Percentiles rank a stretch among this genome's conserved stretches.
Evolutionary conservation across 2,113 vertebrate genomes (phyloP).

Genomic region (Calyptomena viridis): DNA sequence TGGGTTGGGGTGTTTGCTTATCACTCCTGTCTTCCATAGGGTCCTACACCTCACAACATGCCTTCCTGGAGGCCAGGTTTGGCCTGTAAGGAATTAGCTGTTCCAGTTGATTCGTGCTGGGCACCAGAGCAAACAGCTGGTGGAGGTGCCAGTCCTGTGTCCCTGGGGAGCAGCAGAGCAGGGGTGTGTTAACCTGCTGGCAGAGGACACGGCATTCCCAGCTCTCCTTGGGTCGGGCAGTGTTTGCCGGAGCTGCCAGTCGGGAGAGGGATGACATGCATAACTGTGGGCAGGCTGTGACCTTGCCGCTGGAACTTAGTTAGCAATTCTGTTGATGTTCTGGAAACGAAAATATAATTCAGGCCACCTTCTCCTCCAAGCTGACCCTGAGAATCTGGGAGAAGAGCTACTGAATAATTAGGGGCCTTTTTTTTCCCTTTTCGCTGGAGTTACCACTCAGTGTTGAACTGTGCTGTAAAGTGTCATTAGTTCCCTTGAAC

Average conservation of each 20-base stretch:
- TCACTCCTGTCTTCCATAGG: neutral
- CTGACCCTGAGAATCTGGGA: conserved; percentile 46
- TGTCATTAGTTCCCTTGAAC: conserved; percentile 42
- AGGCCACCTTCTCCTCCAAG: conserved; percentile 57
- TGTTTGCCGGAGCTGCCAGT: neutral
- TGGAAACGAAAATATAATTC: conserved; percentile 46
- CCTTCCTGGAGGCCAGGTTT: neutral
- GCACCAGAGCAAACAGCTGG: neutral
- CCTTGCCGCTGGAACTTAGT: conserved; percentile 43
- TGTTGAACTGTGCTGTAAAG: neutral
- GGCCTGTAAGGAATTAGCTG: neutral
- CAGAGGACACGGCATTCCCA: neutral
- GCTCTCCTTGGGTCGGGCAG: neutral
- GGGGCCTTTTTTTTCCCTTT: neutral
- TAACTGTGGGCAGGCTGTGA: neutral
- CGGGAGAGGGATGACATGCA: neutral
- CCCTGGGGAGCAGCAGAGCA: neutral
- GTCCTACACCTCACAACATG: neutral
- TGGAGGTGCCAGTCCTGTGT: accelerated
- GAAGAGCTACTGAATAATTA: conserved; percentile 50
- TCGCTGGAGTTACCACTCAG: neutral
- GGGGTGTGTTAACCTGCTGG: accelerated
- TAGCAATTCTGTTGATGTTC: conserved; percentile 49
- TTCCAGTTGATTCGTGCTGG: neutral
- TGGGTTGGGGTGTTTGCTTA: neutral